These are phyloP conservation scores for Myiotriccus ornatus DNA, from an alignment of 2,797 vertebrate genomes.

Conservation along the genomic window DNA sequence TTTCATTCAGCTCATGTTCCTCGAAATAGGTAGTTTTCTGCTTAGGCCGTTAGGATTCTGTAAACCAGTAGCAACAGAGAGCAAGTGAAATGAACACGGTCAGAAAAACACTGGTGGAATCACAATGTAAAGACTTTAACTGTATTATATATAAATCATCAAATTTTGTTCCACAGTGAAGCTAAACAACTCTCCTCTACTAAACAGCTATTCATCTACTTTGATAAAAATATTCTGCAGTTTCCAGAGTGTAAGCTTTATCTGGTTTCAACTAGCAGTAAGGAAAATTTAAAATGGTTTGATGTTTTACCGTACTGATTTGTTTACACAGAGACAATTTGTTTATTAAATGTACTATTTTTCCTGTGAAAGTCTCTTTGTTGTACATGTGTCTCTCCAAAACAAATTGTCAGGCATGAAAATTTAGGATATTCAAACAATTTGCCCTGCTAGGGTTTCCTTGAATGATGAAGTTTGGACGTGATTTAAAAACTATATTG, in stretches of 20 bases:
- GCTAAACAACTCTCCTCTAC: background rate
- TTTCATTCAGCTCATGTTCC: background rate
- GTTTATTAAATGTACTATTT: background rate
- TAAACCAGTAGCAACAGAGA: background rate
- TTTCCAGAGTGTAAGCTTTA: background rate
- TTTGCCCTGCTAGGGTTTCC: background rate
- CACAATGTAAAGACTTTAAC: background rate
- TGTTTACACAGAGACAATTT: background rate
- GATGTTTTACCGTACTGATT: background rate
- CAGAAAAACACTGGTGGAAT: background rate
- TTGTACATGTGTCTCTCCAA: background rate
- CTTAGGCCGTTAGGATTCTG: background rate
- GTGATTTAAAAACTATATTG: background rate
- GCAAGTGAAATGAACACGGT: background rate
- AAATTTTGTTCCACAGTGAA: background rate
- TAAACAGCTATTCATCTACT: background rate
- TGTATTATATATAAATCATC: background rate
- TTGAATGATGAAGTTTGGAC: background rate
- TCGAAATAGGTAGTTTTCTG: background rate
- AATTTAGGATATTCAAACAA: background rate
- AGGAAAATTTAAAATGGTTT: background rate
- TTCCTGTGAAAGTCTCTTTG: background rate
- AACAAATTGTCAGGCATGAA: background rate
- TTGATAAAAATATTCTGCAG: background rate
- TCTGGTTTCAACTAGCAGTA: background rate